These are phyloP conservation scores for Mus musculus DNA, from an alignment of 2,113 vertebrate species.

Conservation along the genomic window GRCm39 chr4:107495501-107496000, in stretches of 20 bases:
- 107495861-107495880: not conserved
- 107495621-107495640: not conserved
- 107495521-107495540: accelerated
- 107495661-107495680: accelerated
- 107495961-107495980: not conserved
- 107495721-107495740: not conserved
- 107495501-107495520: not conserved
- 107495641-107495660: not conserved
- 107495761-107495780: slow-evolving; percentile 65
- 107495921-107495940: not conserved
- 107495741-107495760: slow-evolving; percentile 65
- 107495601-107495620: not conserved
- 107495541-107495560: not conserved
- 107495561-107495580: not conserved
- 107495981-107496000: not conserved
- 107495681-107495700: slow-evolving; percentile 19
- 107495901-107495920: not conserved
- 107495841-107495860: not conserved
- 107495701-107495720: slow-evolving; percentile 58
- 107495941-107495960: not conserved
- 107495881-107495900: not conserved
- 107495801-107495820: not conserved
- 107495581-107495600: accelerated
- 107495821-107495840: not conserved
- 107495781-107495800: not conserved